Evolutionary conservation across 2,888 invertebrate species (phyloP), one percentile per base, ranked within the genome.

Genomic region (Geophilus truncorum): DNA sequence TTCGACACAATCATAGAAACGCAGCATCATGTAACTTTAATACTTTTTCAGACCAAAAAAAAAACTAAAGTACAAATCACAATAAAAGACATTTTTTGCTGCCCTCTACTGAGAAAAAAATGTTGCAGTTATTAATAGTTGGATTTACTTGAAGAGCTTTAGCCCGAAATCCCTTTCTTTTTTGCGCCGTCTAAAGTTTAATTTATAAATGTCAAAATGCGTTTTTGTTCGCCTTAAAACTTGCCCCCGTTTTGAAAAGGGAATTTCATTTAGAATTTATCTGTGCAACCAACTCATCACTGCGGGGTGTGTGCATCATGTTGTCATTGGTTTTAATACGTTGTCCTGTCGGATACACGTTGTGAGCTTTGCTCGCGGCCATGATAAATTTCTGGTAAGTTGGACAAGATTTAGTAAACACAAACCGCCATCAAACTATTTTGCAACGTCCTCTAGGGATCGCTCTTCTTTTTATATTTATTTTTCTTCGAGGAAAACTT

Each of bases 301-400:
- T 70, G 70, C 70, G 6, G 70, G 70, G 70, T 70, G 70, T 70
- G 25, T 70, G 70, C 70, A 70, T 70, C 70, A 70, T 70, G 70
- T 70, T 70, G 70, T 70, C 70, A 70, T 70, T 70, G 70, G 70
- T 70, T 70, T 70, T 70, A 70, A 70, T 70, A 70, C 70, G 70
- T 70, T 70, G 70, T 70, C 70, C 28, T 70, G 70, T 70, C 23
- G 70, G 70, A 70, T 70, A 70, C 70, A 15, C n/a, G 70, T 70
- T 28, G 28, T n/a, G 28, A 70, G 70, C 70, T 25, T 21, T 12
- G 51, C 51, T 51, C 70, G 15, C 9, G 70, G 70, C 23, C 12
- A 70, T 15, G 70, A 70, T 70, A 28, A 70, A 70, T 70, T 70
- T 70, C 70, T 28, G 12, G 1, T 70, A 28, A 70, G 70, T 70